A percentile compares a stretch with the other conserved stretches of the same genome.
Evolutionary conservation across 2,113 vertebrate genomes (phyloP).

Genomic region (Mustela lutreola): DNA sequence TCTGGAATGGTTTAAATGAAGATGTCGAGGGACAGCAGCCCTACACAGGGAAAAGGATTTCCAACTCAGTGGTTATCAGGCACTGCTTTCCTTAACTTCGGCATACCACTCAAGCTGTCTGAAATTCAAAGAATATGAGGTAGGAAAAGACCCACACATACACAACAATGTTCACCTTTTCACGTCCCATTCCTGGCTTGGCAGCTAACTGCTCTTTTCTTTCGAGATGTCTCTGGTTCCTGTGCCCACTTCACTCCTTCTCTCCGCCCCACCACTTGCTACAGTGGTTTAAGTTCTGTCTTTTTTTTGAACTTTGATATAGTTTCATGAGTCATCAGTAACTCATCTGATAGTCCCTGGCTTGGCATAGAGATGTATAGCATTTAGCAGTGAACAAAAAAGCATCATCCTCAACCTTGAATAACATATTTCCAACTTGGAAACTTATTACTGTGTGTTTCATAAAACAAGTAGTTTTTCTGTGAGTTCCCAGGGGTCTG

Average conservation of each 20-base stretch:
- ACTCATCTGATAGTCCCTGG: constrained; percentile 92
- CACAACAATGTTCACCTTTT: background rate
- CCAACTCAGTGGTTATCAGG: constrained; percentile 18
- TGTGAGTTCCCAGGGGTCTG: constrained; percentile 91
- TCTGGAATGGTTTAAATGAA: constrained; percentile 65
- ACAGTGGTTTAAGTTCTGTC: constrained; percentile 89
- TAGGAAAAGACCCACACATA: background rate
- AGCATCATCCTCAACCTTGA: constrained; percentile 88
- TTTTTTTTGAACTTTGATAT: constrained; percentile 90
- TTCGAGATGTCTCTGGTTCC: constrained; percentile 91
- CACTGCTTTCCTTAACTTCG: background rate
- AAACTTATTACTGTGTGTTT: constrained; percentile 93
- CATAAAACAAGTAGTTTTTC: constrained; percentile 92
- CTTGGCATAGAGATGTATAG: constrained; percentile 92
- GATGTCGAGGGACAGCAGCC: background rate
- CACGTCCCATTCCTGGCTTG: constrained; percentile 90
- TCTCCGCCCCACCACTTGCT: constrained; percentile 88
- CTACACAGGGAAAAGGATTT: background rate
- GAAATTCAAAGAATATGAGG: constrained; percentile 18
- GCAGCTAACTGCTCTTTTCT: constrained; percentile 92
- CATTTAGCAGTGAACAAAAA: constrained; percentile 91
- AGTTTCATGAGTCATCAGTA: constrained; percentile 93
- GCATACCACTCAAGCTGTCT: background rate
- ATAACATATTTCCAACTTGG: constrained; percentile 91
- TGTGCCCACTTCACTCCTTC: constrained; percentile 91